Percentiles rank a stretch among this genome's conserved stretches.
Evolutionary conservation across 2,888 invertebrate species (phyloP).

Genomic region (Dynastes maya): DNA sequence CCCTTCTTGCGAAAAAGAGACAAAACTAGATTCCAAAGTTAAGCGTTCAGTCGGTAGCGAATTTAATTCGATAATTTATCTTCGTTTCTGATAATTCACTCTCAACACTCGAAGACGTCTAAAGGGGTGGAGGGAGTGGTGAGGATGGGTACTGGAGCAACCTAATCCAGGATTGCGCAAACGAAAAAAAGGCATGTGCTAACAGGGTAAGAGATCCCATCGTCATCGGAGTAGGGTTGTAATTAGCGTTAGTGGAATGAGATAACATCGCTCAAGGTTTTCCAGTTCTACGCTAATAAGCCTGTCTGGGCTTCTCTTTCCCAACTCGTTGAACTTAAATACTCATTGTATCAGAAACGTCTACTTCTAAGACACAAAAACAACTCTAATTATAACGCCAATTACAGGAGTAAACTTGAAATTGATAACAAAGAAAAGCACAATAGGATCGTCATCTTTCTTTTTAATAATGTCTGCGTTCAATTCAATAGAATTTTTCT

Average conservation of each 20-base stretch:
- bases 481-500: neutral
- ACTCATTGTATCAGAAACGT: neutral
- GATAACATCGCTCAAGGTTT: neutral
- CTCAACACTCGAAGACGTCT: neutral
- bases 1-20: slow-evolving; percentile 9
- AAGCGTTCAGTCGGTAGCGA: slow-evolving; percentile 10
- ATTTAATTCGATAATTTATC: slow-evolving; percentile 40
- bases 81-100: slow-evolving; percentile 29
- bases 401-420: slow-evolving; percentile 26
- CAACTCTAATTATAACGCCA: slow-evolving; percentile 25
- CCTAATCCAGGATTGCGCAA: neutral
- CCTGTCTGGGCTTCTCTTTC: neutral
- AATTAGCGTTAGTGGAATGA: slow-evolving; percentile 9
- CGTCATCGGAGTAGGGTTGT: slow-evolving; percentile 1
- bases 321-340: neutral
- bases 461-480: neutral
- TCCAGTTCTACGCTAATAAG: slow-evolving; percentile 4
- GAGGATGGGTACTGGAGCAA: neutral
- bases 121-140: neutral
- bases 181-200: neutral
- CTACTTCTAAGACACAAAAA: slow-evolving; percentile 15
- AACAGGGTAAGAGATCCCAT: slow-evolving; percentile 14
- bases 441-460: neutral
- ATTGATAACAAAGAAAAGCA: slow-evolving; percentile 1
- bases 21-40: slow-evolving; percentile 22